Base-by-base conservation (phyloP, 2,888 invertebrate species). In the Conchocele bisecta region DNA sequence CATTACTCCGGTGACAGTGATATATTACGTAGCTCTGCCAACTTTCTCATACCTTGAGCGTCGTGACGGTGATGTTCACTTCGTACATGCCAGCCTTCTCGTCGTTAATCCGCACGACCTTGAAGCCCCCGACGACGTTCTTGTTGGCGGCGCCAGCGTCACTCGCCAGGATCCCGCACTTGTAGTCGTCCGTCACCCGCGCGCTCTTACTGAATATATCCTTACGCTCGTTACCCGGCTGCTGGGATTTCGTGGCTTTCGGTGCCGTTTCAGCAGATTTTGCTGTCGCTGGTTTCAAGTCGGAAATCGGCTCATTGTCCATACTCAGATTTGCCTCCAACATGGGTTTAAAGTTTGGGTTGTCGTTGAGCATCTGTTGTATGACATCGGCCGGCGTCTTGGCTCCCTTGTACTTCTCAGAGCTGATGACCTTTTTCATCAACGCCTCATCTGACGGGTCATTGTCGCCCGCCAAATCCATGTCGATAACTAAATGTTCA, bases 61-160 rank as follows among this genome's bases (percentile, higher is more conserved):
- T 50, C 46, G 68, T 66, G 24, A 73, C 73, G 13, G 75, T 69
- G 13, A 81, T 57, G 22, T 73, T 77, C 15, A 75, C 68, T 46
- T 79, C 81, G 65, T 57, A 65, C 1, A 72, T 57, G 35, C 71
- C 71, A 33, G 71, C 73, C 15, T 48, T 54, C 15, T 70, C 61
- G 41, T 77, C 75, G 46, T 75, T 71, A 39, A 77, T 77, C 41
- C 65, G 71, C 1, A 73, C 64, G 15, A 78, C 75, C 42, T 74
- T 74, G 63, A 78, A 78, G 9, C 75, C 77, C 24, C 73, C 67
- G 17, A 76, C 64, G 11, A 68, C 46, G 42, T 61, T 75, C n/a
- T 66, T 69, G 26, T 56, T 60, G 0, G 57, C 20, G 20, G 37
- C 33, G 29, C 60, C 31, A 11, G 69, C 69, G 24, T 54, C 60